Evolutionary conservation across 2,888 invertebrate genomes (phyloP).

Genomic region (Nomada ferruginata): DNA sequence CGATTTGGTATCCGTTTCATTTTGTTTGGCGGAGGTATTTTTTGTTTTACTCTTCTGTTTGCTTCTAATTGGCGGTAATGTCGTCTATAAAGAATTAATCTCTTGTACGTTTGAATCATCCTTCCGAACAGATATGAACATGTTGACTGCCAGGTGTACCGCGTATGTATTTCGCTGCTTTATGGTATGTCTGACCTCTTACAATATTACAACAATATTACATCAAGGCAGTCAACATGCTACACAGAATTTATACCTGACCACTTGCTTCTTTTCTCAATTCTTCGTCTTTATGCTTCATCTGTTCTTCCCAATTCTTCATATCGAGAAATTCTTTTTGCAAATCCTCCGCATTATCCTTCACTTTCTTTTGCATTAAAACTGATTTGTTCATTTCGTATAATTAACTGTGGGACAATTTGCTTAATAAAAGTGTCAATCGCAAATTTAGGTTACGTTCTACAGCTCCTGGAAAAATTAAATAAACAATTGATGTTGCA

Average conservation of each 20-base stretch:
- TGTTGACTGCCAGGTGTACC: no score
- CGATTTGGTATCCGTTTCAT: constrained; percentile 70
- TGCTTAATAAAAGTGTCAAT: background rate
- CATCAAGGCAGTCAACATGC: background rate
- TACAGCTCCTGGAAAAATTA: background rate
- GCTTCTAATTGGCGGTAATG: constrained; percentile 86
- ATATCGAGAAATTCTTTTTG: constrained; percentile 90
- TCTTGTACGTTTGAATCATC: background rate
- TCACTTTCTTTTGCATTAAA: constrained; percentile 89
- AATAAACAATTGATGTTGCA: background rate
- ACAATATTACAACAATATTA: background rate
- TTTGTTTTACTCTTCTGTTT: constrained; percentile 76
- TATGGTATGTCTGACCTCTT: no score
- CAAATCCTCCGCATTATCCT: constrained; percentile 90
- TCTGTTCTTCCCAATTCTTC: constrained; percentile 89
- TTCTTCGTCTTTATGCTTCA: constrained; percentile 89
- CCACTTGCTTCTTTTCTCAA: constrained; percentile 81
- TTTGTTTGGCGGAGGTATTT: constrained; percentile 24
- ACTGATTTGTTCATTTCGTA: constrained; percentile 87
- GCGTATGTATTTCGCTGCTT: no score
- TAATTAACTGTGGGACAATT: background rate
- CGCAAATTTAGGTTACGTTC: constrained; percentile 6
- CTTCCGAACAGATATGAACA: background rate
- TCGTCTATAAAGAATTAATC: constrained; percentile 73
- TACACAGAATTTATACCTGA: constrained; percentile 66